Evolutionary conservation across 2,888 invertebrate species (phyloP).

Genomic region (Crioceris asparagi): DNA sequence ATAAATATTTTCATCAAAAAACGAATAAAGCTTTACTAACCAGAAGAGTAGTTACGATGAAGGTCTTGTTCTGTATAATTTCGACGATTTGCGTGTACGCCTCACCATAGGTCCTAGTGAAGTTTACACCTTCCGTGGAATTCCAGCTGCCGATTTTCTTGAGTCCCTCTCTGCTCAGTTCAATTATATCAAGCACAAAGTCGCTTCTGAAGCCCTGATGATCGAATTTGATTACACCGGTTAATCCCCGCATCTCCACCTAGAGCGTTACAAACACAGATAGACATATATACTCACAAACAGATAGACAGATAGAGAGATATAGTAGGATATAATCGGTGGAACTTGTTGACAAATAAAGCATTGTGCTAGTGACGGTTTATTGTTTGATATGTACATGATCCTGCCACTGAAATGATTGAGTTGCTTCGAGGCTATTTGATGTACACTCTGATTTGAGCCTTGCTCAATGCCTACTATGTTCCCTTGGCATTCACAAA

Average conservation of each 20-base stretch:
- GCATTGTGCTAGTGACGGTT: too few relatives aligned
- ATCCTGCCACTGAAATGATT: too few relatives aligned
- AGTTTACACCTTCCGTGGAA: conserved; percentile 77
- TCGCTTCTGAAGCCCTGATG: conserved; percentile 87
- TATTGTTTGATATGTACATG: too few relatives aligned
- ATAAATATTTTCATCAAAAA: too few relatives aligned
- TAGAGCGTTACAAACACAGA: too few relatives aligned
- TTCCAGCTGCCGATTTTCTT: conserved; percentile 84
- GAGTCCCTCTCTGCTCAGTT: conserved; percentile 72
- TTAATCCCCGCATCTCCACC: conserved; percentile 89
- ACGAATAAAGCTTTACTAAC: conserved; percentile 45
- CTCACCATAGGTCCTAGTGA: conserved; percentile 75
- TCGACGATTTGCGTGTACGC: conserved; percentile 81
- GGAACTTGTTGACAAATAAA: background rate
- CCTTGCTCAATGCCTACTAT: too few relatives aligned
- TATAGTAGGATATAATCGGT: background rate
- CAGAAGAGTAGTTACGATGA: conserved; percentile 83
- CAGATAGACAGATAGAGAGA: too few relatives aligned
- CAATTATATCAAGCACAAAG: conserved; percentile 85
- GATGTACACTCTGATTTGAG: too few relatives aligned
- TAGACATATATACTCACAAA: too few relatives aligned
- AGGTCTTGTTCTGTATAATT: conserved; percentile 83
- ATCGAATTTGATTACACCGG: conserved; percentile 88
- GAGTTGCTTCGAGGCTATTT: too few relatives aligned
- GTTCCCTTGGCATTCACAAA: too few relatives aligned